Evolutionary conservation across 2,797 vertebrate species (phyloP).

Genomic region (Botia almorhae): DNA sequence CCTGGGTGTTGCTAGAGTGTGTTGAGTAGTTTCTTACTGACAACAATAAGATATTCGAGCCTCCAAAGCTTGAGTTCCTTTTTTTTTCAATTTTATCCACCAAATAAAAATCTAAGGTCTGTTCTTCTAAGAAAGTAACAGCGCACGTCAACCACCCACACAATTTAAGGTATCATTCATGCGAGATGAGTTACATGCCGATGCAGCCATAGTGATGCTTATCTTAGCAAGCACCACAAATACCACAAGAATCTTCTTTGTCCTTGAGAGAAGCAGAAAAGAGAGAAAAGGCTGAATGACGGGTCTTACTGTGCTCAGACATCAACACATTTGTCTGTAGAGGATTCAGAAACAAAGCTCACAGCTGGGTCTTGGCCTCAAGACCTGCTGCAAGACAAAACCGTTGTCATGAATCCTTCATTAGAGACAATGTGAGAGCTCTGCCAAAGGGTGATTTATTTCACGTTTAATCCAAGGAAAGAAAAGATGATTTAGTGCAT

Average conservation of each 20-base stretch:
- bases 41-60: too few relatives aligned
- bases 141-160: not conserved
- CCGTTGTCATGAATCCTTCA: slow-evolving; percentile 30
- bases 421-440: not conserved
- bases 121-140: too few relatives aligned
- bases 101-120: too few relatives aligned
- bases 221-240: not conserved
- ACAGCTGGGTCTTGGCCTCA: slow-evolving; percentile 17
- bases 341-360: slow-evolving; percentile 18
- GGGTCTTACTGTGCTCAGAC: not conserved
- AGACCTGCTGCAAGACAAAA: not conserved
- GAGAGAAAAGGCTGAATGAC: not conserved
- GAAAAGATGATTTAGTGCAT: not conserved
- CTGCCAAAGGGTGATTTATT: not conserved
- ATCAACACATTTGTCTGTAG: slow-evolving; percentile 9
- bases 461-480: not conserved
- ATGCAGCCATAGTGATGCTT: not conserved
- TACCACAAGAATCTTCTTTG: too few relatives aligned
- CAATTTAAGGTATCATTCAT: not conserved
- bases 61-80: too few relatives aligned
- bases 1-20: too few relatives aligned
- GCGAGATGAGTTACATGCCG: not conserved
- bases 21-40: too few relatives aligned
- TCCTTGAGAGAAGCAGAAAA: too few relatives aligned
- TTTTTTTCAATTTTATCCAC: too few relatives aligned